A percentile compares a stretch with the other conserved stretches of the same genome.
Conservation (phyloP, 2,797 vertebrate genomes). For the Synanceia verrucosa region DNA sequence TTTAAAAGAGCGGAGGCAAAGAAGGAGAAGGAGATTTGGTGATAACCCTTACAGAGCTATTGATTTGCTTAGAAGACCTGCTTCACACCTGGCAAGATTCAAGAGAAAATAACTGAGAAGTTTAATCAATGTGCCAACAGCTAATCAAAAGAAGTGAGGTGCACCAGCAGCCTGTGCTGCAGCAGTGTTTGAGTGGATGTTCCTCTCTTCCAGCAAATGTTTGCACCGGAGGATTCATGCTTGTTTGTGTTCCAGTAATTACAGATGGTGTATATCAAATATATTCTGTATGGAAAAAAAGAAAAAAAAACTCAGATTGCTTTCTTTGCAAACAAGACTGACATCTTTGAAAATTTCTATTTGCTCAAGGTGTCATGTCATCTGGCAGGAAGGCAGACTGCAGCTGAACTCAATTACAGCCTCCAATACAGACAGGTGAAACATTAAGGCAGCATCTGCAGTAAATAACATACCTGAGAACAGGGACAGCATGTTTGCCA, state of each 20-base stretch:
- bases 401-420: slow-evolving; percentile 65
- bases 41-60: slow-evolving; percentile 52
- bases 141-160: slow-evolving; percentile 43
- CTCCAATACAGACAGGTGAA: slow-evolving; percentile 3
- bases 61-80: slow-evolving; percentile 54
- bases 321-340: slow-evolving; percentile 52
- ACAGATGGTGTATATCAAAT: slow-evolving; percentile 36
- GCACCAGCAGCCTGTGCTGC: slow-evolving; percentile 13
- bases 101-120: slow-evolving; percentile 34
- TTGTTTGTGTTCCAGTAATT: slow-evolving; percentile 43
- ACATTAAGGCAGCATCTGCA: slow-evolving; percentile 34
- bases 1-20: slow-evolving; percentile 33
- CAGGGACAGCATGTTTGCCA: slow-evolving; percentile 7
- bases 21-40: slow-evolving; percentile 39
- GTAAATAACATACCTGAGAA: slow-evolving; percentile 10
- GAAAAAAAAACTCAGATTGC: slow-evolving; percentile 11
- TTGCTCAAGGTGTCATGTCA: slow-evolving; percentile 55
- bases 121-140: slow-evolving; percentile 49
- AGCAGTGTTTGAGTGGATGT: neutral
- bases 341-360: slow-evolving; percentile 50
- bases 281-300: slow-evolving; percentile 12
- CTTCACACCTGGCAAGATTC: slow-evolving; percentile 47
- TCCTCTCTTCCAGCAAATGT: slow-evolving; percentile 5
- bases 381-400: slow-evolving; percentile 27
- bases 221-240: neutral